These are phyloP conservation scores for Polypedilum vanderplanki DNA, from an alignment of 1,140 invertebrate species.

Conservation along the genomic window DNA sequence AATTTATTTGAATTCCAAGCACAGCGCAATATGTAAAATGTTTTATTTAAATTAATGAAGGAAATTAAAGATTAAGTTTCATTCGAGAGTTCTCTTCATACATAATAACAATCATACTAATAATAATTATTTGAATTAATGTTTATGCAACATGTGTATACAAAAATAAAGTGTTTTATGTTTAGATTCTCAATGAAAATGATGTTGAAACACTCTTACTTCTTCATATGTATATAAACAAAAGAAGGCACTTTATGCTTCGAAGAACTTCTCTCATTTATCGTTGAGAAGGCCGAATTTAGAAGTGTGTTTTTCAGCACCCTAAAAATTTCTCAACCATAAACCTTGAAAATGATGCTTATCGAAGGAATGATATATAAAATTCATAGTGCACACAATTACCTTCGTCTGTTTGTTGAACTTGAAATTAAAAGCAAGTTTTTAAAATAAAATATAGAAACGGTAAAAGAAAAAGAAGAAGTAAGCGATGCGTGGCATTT, in stretches of 20 bases:
- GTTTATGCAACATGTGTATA: conserved; percentile 6
- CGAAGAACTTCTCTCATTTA: neutral
- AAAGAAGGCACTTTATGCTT: conserved; percentile 5
- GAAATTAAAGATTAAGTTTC: conserved; percentile 5
- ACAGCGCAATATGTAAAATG: neutral
- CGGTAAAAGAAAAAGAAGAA: too few species aligned
- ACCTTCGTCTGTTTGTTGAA: neutral
- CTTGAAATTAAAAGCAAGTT: neutral
- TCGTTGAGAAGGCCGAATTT: neutral
- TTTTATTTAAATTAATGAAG: neutral
- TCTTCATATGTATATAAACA: neutral
- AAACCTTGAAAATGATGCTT: conserved; percentile 4
- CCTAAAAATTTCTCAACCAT: conserved; percentile 14
- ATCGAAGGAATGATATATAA: neutral
- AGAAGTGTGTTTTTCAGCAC: conserved; percentile 4
- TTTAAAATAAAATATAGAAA: too few species aligned
- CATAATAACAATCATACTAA: neutral
- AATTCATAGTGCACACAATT: neutral
- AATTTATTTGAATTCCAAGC: neutral
- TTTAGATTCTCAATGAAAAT: neutral
- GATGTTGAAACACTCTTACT: neutral
- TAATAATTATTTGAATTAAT: conserved; percentile 20
- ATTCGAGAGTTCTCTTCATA: too few species aligned
- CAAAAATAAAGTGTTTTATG: neutral
- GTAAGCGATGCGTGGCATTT: too few species aligned